Percentiles rank a stretch among this genome's conserved stretches.
phyloP scores from a whole-genome alignment of 1,140 invertebrate genomes.

The Lepidurus couesii region DNA sequence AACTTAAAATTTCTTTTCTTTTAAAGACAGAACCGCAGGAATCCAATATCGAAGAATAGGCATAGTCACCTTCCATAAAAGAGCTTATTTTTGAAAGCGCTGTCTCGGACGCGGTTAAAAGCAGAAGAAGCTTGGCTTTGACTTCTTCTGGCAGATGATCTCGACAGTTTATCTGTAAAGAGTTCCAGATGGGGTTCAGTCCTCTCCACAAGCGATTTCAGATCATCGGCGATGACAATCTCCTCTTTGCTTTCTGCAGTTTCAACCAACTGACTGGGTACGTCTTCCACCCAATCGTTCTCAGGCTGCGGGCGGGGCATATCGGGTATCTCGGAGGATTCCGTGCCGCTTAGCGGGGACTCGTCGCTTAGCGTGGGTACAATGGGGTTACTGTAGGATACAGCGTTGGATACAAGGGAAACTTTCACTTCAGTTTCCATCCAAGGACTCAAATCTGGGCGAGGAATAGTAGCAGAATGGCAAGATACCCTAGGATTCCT shows the following conservation, averaged over 20 bases:
- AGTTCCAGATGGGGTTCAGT: background rate
- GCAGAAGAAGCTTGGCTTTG: background rate
- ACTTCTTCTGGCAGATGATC: background rate
- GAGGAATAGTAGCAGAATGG: slow-evolving; percentile 26
- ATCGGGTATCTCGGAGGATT: slow-evolving; percentile 13
- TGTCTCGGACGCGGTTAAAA: background rate
- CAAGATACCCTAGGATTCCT: slow-evolving; percentile 35
- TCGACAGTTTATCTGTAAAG: background rate
- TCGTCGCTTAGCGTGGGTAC: background rate
- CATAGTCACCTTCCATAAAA: slow-evolving; percentile 19
- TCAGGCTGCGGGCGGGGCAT: slow-evolving; percentile 25
- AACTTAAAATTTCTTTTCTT: background rate
- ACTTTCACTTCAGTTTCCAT: slow-evolving; percentile 31
- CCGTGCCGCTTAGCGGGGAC: background rate
- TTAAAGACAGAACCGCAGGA: background rate
- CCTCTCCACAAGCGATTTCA: background rate
- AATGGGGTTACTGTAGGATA: background rate
- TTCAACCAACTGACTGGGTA: slow-evolving; percentile 23
- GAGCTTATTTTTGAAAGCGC: slow-evolving; percentile 6
- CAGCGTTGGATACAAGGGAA: background rate
- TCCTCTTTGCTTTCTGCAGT: background rate
- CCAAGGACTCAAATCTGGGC: slow-evolving; percentile 33
- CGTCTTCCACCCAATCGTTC: slow-evolving; percentile 30
- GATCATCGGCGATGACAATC: slow-evolving; percentile 3
- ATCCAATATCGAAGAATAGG: background rate